phyloP scores from a whole-genome alignment of 2,797 vertebrate genomes.

The Spinus pinus region DNA sequence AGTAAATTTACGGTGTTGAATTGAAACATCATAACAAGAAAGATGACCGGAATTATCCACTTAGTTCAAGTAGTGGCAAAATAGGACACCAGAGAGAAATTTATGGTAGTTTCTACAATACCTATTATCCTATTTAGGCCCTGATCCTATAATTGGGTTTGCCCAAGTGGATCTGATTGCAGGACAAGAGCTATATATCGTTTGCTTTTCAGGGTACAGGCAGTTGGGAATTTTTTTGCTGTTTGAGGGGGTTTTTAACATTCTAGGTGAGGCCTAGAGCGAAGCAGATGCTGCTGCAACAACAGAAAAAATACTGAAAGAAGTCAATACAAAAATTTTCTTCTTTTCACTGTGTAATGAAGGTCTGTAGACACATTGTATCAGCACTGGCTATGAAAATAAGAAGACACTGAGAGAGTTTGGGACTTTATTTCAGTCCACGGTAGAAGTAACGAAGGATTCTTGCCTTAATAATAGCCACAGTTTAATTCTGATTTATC shows the following conservation, averaged over 20 bases:
- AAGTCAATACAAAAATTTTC: neutral
- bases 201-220: constrained; percentile 18
- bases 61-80: constrained; percentile 69
- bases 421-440: neutral
- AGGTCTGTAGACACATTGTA: neutral
- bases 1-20: constrained; percentile 44
- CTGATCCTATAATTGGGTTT: constrained; percentile 70
- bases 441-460: neutral
- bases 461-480: neutral
- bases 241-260: neutral
- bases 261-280: neutral
- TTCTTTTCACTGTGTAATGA: neutral
- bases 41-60: constrained; percentile 67
- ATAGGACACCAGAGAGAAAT: constrained; percentile 69
- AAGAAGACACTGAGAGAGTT: neutral
- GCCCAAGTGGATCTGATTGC: constrained; percentile 68
- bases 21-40: constrained; percentile 66
- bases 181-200: constrained; percentile 60
- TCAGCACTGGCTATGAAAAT: neutral
- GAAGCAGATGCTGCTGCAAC: neutral
- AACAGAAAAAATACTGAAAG: neutral
- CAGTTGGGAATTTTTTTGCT: neutral
- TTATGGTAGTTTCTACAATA: constrained; percentile 67
- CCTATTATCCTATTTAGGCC: constrained; percentile 64
- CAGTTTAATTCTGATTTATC: constrained; percentile 22